Percentiles rank a stretch among this genome's conserved stretches.
These are phyloP conservation scores for Ptilorrhoa leucosticta DNA, from an alignment of 2,113 vertebrate species.

Conservation along the genomic window DNA sequence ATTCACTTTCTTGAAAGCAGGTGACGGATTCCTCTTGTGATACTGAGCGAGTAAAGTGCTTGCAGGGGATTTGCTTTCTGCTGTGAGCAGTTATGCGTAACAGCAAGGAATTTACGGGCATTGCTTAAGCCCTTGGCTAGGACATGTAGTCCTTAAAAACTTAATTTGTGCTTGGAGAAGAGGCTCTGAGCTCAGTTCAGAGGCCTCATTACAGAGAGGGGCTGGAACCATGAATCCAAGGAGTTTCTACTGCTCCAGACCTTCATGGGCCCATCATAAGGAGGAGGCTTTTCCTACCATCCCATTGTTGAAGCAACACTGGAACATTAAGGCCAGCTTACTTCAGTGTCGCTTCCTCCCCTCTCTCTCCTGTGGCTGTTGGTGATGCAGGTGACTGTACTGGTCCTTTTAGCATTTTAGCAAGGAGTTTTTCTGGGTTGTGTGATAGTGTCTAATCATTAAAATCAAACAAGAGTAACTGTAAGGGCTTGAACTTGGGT, in stretches of 20 bases:
- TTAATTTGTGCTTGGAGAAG: background rate
- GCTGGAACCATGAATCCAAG: background rate
- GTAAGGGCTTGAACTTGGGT: background rate
- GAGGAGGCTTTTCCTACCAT: background rate
- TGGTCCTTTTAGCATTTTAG: background rate
- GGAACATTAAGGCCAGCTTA: background rate
- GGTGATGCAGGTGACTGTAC: background rate
- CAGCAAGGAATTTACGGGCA: background rate
- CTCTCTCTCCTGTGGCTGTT: background rate
- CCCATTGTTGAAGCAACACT: background rate
- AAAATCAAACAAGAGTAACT: background rate
- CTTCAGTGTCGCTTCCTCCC: background rate
- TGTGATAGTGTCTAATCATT: background rate
- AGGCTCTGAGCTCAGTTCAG: background rate
- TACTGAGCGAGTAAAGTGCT: background rate
- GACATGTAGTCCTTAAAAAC: background rate
- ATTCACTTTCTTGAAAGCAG: background rate
- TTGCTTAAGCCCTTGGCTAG: background rate
- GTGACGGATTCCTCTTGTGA: background rate
- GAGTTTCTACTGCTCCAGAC: background rate
- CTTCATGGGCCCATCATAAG: background rate
- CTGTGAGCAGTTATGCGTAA: background rate
- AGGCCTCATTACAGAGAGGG: background rate
- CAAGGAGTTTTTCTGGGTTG: background rate
- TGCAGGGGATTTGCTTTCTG: conserved; percentile 8